Evolutionary conservation across 2,797 vertebrate genomes (phyloP).

Genomic region (Atherinosoma microstoma): DNA sequence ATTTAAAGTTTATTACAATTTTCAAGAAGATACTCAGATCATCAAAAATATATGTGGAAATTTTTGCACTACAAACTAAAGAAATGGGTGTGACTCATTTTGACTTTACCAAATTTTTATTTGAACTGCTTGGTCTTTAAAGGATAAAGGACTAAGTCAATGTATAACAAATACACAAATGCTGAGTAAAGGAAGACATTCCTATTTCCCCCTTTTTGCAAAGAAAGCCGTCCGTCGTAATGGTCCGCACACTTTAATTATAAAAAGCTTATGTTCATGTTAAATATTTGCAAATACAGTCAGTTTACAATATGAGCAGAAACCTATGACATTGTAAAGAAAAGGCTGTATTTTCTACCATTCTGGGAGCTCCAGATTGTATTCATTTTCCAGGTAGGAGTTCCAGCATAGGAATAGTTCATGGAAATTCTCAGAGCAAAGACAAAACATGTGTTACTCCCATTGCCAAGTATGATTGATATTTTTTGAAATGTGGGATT

Average conservation of each 20-base stretch:
- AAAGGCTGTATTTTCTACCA: not conserved
- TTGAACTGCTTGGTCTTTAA: not conserved
- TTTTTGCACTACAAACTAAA: not conserved
- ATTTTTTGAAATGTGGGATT: not conserved
- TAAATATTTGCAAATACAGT: conserved; percentile 21
- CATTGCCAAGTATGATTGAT: not conserved
- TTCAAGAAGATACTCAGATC: not conserved
- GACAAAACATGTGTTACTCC: not conserved
- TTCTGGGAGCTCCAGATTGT: not conserved
- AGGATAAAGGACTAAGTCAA: not conserved
- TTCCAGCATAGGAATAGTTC: not conserved
- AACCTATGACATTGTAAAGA: not conserved
- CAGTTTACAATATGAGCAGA: not conserved
- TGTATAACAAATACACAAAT: not conserved
- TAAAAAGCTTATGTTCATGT: not conserved
- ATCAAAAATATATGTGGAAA: not conserved
- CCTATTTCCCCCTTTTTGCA: not conserved
- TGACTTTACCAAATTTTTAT: not conserved
- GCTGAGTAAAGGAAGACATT: not conserved
- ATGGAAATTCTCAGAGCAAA: not conserved
- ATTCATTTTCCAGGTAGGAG: not conserved
- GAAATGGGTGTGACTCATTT: too few relatives aligned
- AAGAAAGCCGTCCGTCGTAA: not conserved
- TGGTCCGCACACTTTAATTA: not conserved
- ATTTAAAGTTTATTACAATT: not conserved